A percentile compares a stretch with the other conserved stretches of the same genome.
phyloP scores from a whole-genome alignment of 2,888 invertebrate genomes.

The Smittia aterrima region DNA sequence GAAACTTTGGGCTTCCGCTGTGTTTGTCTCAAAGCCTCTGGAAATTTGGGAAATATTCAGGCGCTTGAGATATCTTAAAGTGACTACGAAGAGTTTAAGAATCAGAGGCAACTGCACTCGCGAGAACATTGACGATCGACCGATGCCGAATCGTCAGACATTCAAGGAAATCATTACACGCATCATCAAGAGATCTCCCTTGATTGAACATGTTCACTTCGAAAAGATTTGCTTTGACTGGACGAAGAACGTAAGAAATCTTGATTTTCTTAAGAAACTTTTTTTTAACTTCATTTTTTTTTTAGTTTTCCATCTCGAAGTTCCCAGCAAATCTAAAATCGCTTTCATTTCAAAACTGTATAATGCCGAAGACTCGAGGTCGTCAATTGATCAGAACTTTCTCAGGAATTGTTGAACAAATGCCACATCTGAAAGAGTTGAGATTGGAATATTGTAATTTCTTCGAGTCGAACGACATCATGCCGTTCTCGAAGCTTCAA shows the following conservation, averaged over 20 bases:
- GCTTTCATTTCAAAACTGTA: constrained; percentile 16
- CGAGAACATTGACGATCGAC: background rate
- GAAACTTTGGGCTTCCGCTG: constrained; percentile 51
- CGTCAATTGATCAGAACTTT: constrained; percentile 45
- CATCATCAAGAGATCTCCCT: constrained; percentile 47
- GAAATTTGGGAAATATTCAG: constrained; percentile 48
- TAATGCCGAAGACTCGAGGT: constrained; percentile 10
- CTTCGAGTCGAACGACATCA: constrained; percentile 70
- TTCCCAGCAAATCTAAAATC: constrained; percentile 58
- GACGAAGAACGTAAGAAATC: constrained; percentile 47
- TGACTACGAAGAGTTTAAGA: constrained; percentile 49
- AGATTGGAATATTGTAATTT: constrained; percentile 57
- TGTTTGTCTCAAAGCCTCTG: constrained; percentile 48
- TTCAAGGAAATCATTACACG: constrained; percentile 46
- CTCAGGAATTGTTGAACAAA: constrained; percentile 50
- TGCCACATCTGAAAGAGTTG: constrained; percentile 49
- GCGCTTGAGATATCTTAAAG: constrained; percentile 48
- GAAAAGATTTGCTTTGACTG: constrained; percentile 52
- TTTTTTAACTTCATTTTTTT: constrained; percentile 43
- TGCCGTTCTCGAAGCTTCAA: constrained; percentile 70
- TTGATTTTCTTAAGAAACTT: background rate
- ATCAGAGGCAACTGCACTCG: constrained; percentile 47
- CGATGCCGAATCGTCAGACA: constrained; percentile 31
- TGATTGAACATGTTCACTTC: constrained; percentile 48
- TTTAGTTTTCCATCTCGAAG: constrained; percentile 61